Evolutionary conservation across 2,888 invertebrate genomes (phyloP).

Genomic region (Oeneis ivallda): DNA sequence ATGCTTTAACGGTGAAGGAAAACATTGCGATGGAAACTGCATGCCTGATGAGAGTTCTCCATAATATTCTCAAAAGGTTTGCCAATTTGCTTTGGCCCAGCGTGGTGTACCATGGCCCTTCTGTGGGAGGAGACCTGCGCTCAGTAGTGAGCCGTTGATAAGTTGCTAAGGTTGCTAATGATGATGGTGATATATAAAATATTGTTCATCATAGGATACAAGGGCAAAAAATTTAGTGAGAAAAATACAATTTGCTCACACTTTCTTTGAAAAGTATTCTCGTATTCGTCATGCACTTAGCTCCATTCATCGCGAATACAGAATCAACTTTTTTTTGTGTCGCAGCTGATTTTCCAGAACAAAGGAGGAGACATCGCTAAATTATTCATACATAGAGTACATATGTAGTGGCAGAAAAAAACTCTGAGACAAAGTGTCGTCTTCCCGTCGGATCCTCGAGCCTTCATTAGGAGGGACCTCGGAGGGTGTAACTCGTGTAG

Average conservation of each 20-base stretch:
- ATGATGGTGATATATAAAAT: too few relatives aligned
- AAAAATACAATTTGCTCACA: background rate
- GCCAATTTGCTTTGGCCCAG: too few relatives aligned
- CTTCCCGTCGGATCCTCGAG: constrained; percentile 49
- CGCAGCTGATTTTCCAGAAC: constrained; percentile 35
- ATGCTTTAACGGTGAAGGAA: too few relatives aligned
- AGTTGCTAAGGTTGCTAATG: too few relatives aligned
- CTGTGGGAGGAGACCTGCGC: too few relatives aligned
- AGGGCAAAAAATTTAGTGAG: too few relatives aligned
- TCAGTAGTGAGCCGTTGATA: too few relatives aligned
- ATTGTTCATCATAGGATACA: too few relatives aligned
- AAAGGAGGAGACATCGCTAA: constrained; percentile 35
- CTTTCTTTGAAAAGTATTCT: constrained; percentile 15
- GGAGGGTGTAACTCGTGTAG: constrained; percentile 47
- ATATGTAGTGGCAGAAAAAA: constrained; percentile 53
- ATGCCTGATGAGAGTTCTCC: too few relatives aligned
- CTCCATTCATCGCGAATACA: constrained; percentile 25
- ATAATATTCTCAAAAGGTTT: too few relatives aligned
- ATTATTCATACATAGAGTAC: constrained; percentile 38
- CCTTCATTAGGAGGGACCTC: constrained; percentile 60
- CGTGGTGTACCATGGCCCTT: too few relatives aligned
- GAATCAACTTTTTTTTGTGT: constrained; percentile 27
- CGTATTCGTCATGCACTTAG: constrained; percentile 18
- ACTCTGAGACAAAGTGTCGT: constrained; percentile 58
- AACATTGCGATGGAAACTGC: too few relatives aligned